A percentile compares a stretch with the other conserved stretches of the same genome.
Conservation (phyloP, 2,113 vertebrate species). For the Chascanopsetta lugubris region DNA sequence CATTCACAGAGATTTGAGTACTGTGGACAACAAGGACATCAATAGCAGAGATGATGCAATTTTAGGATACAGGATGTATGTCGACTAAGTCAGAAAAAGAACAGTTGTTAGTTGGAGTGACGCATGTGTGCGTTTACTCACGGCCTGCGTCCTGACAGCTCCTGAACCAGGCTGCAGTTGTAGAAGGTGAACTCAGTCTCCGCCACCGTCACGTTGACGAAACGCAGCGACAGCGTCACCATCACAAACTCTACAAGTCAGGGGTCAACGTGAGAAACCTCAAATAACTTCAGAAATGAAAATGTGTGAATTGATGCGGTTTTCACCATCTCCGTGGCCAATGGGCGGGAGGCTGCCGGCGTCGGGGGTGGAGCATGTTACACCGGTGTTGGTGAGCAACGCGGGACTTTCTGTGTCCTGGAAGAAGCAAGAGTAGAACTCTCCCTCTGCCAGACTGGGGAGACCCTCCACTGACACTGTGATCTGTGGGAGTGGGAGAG, state of each 20-base stretch:
- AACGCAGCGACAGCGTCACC: constrained; percentile 87
- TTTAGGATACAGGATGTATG: too few relatives aligned
- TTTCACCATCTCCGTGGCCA: constrained; percentile 86
- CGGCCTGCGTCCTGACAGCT: constrained; percentile 87
- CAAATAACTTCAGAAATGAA: neutral
- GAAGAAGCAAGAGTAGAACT: constrained; percentile 92
- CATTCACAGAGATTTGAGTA: too few relatives aligned
- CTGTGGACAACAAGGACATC: too few relatives aligned
- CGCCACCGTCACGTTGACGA: constrained; percentile 86
- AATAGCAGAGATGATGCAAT: too few relatives aligned
- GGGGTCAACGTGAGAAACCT: neutral
- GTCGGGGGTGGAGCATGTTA: constrained; percentile 89
- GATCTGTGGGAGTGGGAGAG: constrained; percentile 78
- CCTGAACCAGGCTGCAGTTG: constrained; percentile 88
- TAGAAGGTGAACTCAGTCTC: constrained; percentile 90
- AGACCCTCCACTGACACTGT: constrained; percentile 86
- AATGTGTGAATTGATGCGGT: neutral
- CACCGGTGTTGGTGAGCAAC: constrained; percentile 81
- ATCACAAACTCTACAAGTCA: constrained; percentile 85
- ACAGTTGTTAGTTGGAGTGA: too few relatives aligned
- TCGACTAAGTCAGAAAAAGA: too few relatives aligned
- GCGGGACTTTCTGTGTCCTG: constrained; percentile 88
- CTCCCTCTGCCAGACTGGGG: constrained; percentile 83
- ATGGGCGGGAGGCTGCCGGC: constrained; percentile 83
- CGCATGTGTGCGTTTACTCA: constrained; percentile 76